Evolutionary conservation across 2,113 vertebrate species (phyloP).

Genomic region (Eupsittula cactorum): DNA sequence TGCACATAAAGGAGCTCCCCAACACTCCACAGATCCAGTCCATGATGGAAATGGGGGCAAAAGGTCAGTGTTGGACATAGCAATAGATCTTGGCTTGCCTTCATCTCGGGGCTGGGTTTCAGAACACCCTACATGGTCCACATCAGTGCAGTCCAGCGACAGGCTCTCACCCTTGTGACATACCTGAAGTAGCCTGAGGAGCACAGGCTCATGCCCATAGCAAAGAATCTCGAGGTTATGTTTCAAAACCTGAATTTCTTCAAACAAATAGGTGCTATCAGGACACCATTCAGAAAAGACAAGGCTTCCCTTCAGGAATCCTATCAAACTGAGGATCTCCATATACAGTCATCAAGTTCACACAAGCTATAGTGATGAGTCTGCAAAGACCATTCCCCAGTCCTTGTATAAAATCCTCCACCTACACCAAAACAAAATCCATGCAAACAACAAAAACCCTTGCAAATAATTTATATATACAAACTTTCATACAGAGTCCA

Average conservation of each 20-base stretch:
- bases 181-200: background rate
- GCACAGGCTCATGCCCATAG: background rate
- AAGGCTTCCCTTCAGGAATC: background rate
- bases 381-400: background rate
- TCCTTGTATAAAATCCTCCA: background rate
- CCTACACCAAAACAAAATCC: background rate
- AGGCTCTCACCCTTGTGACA: background rate
- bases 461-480: background rate
- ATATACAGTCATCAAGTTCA: background rate
- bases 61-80: fast-evolving
- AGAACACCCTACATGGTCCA: background rate
- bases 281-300: background rate
- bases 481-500: background rate
- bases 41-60: fast-evolving
- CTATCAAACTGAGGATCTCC: background rate
- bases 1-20: fast-evolving
- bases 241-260: background rate
- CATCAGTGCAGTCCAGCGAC: background rate
- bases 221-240: background rate
- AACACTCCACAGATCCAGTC: background rate
- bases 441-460: background rate
- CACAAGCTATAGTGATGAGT: background rate
- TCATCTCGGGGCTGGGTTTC: fast-evolving
- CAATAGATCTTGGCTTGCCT: background rate
- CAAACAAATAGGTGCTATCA: background rate